Conservation (phyloP, 2,888 invertebrate genomes). For the Calameuta idolon region DNA sequence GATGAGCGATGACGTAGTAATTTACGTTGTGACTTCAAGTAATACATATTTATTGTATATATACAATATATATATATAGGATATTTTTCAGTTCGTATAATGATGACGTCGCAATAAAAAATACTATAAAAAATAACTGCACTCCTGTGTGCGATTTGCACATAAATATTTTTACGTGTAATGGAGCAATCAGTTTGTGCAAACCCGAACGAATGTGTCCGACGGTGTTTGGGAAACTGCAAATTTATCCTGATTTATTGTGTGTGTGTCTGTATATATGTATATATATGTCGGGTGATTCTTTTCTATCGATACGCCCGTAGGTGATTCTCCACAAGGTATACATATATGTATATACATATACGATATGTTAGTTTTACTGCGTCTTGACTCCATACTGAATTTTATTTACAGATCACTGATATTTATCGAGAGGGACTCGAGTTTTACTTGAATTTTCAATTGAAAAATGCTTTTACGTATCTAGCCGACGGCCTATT, state of each 20-base stretch:
- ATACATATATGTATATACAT: background rate
- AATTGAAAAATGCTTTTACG: background rate
- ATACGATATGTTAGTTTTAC: background rate
- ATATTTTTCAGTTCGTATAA: background rate
- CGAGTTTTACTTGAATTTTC: background rate
- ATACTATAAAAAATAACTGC: background rate
- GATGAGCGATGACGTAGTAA: background rate
- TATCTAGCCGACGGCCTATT: conserved; percentile 17
- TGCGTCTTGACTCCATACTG: background rate
- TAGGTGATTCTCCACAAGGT: background rate
- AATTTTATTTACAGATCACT: background rate
- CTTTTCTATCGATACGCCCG: background rate
- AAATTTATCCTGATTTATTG: background rate
- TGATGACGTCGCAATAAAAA: background rate
- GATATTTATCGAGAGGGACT: background rate
- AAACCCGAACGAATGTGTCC: background rate
- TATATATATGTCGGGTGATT: background rate
- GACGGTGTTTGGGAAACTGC: background rate
- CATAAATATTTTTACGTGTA: background rate
- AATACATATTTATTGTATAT: background rate
- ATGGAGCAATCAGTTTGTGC: background rate
- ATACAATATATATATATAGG: too few species aligned
- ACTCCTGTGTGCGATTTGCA: background rate
- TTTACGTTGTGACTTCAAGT: background rate
- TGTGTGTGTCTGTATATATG: too few species aligned